Base-by-base conservation (phyloP, 2,113 vertebrate genomes). In the Chloropsis hardwickii region DNA sequence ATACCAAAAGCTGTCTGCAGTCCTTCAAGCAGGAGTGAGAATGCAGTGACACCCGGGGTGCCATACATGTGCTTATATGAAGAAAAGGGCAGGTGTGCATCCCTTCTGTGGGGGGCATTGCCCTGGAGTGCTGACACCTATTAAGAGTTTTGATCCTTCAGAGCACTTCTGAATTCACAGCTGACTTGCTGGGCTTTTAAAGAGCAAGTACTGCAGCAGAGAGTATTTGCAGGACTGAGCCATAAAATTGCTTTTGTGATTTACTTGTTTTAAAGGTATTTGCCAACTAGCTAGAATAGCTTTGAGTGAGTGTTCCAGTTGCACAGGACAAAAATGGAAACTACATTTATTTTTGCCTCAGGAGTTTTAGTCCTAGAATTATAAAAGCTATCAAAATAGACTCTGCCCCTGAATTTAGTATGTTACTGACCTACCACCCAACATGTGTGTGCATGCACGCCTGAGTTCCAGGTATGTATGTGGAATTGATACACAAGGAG, bases 1-100 rank as follows among this genome's bases (percentile, higher is more conserved):
- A 14, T 22, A 21, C 8, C 54, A 54, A 60, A 66, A 73, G 13
- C 33, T 77, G 9, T 44, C 39, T 74, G 21, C 15, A 48, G 37
- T 42, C 54, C 50, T 72, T 77, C 45, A 10, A 39, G 67, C 54
- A 53, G 74, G 28, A 85, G 33, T 74, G 73, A 5, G 53, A 65
- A n/a, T 14, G 33, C 57, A 56, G 0, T 5, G 23, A 21, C 20
- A 31, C 19, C 40, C 6, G 22, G 3, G 2, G 11, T 79, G 57
- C 60, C 23, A 8, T 28, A 10, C 1, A 0, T 22, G 28, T 45
- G 37, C 37, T 47, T 42, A 2, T 51, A 1, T 16, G 23, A 65
- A 15, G 91, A 67, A n/a, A 23, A 64, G 58, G 54, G 29, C 70
- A 57, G 72, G 44, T 89, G 44, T 13, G 3, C 25, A 9, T 61